Evolutionary conservation across 2,888 invertebrate genomes (phyloP).

Genomic region (Pristionchus mayeri): DNA sequence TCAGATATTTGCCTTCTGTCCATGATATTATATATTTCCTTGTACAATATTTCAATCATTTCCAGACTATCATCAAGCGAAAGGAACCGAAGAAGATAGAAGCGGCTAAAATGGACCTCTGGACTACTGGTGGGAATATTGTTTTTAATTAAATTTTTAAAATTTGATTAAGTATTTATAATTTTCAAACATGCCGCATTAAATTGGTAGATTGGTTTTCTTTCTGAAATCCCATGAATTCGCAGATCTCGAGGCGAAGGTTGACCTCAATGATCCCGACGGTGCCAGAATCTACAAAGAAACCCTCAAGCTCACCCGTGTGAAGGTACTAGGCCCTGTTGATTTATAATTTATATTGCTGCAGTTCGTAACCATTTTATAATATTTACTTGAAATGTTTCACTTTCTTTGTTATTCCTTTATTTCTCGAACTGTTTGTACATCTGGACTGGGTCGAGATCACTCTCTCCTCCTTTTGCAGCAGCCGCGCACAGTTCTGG

Average conservation of each 20-base stretch:
- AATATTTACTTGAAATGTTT: too few species aligned
- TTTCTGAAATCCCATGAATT: neutral
- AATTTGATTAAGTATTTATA: too few species aligned
- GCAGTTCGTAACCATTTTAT: neutral
- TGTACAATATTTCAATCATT: neutral
- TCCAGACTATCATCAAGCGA: neutral
- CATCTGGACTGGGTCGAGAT: too few species aligned
- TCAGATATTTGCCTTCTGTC: neutral
- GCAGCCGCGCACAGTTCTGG: slow-evolving; percentile 45
- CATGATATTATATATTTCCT: too few species aligned
- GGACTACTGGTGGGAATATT: neutral
- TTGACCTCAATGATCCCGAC: slow-evolving; percentile 30
- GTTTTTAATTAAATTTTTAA: neutral
- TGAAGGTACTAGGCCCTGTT: neutral
- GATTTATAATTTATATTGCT: too few species aligned
- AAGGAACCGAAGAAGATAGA: slow-evolving; percentile 44
- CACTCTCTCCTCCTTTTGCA: neutral
- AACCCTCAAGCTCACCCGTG: slow-evolving; percentile 46
- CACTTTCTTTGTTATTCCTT: too few species aligned
- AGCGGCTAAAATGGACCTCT: slow-evolving; percentile 18
- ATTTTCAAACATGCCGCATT: too few species aligned
- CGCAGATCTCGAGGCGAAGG: slow-evolving; percentile 39
- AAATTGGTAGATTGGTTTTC: neutral
- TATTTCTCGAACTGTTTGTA: too few species aligned
- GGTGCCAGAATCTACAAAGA: slow-evolving; percentile 10